Evolutionary conservation across 1,140 invertebrate genomes (phyloP), one percentile per base, ranked within the genome.

Genomic region (Pseudomyrmex pallidus): DNA sequence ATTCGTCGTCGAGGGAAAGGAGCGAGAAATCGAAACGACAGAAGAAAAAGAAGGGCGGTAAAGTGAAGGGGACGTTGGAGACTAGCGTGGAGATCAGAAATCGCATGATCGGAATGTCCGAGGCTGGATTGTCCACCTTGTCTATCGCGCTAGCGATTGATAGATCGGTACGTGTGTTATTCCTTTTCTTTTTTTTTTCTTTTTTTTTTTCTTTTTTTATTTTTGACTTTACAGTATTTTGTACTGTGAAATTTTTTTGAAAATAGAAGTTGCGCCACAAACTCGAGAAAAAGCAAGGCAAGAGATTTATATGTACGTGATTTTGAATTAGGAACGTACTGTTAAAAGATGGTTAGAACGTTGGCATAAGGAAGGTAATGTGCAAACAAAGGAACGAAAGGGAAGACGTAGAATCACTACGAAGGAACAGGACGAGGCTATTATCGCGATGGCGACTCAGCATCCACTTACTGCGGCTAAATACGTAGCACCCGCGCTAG

Each of bases 81-180:
- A 94, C 94, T 1, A 94, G 93, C 52, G 91, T 94, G 17, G 94
- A 94, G 85, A 92, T 94, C 68, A 91, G 94, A 25, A 94, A 94
- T 86, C 90, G 94, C 67, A 94, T 94, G 94, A 94, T 94, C 50
- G 94, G 94, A 46, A 94, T 94, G 94, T 91, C 94, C 0, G 93
- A 94, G 61, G 94, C 94, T n/a, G 94, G 94, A 83, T 70, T 94
- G 22, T 94, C 94, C 15, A 94, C 94, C 3, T 74, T 94, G 46
- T 94, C 94, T 4, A 94, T 94, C 67, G 94, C 94, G 22, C 87
- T 94, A 13, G 93, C 94, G 25, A 93, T 94, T 46, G 94, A 94
- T 77, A 91, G 94, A 93, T 94, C 94, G 64, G 94, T 94, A 91
- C 87, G 90, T n/a, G n/a, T 85, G 74, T 68, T 67, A 25, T 57